Evolutionary conservation across 2,113 vertebrate genomes (phyloP).

Genomic region (Sarotherodon lohbergeri): DNA sequence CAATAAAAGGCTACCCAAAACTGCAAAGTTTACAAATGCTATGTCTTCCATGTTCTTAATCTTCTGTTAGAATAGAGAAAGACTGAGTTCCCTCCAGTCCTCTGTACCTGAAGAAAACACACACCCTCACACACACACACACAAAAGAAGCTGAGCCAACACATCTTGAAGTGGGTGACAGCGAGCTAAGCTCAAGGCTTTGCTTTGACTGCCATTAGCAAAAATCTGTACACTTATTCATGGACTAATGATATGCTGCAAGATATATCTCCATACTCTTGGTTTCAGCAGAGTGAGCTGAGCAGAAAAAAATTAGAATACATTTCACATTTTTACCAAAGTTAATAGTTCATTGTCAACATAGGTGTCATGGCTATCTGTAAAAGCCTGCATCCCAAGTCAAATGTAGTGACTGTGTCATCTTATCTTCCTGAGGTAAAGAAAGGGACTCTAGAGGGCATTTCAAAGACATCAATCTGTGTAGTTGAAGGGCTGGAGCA

Average conservation of each 20-base stretch:
- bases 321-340: background rate
- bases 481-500: background rate
- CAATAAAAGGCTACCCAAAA: background rate
- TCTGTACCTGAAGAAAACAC: background rate
- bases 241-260: conserved; percentile 33
- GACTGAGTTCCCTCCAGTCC: background rate
- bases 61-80: background rate
- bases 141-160: conserved; percentile 15
- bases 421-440: background rate
- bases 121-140: background rate
- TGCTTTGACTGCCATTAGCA: conserved; percentile 47
- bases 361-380: background rate
- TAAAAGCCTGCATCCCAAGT: conserved; percentile 4
- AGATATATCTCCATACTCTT: background rate
- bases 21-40: background rate
- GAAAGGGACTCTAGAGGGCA: conserved; percentile 28
- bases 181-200: conserved; percentile 30
- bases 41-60: background rate
- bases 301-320: background rate
- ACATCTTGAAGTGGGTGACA: conserved; percentile 38
- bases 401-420: background rate
- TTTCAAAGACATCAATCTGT: conserved; percentile 59
- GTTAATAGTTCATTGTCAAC: conserved; percentile 21
- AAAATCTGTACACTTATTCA: conserved; percentile 46
- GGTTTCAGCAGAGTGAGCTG: background rate